Base-by-base conservation (phyloP, 2,888 invertebrate genomes). In the Bimastos eiseni region DNA sequence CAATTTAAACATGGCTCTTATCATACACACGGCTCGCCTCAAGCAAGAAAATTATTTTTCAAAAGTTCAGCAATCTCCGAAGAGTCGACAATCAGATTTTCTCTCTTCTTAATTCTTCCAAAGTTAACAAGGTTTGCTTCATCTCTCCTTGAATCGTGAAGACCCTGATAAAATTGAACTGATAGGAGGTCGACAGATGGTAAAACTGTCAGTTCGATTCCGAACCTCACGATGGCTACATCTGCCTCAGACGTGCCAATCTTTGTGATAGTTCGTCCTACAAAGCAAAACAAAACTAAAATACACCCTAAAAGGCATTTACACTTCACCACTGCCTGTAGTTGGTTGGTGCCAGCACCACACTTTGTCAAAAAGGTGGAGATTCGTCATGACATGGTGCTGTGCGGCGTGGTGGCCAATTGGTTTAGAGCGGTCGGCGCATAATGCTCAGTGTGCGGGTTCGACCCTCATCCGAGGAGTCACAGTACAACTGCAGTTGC, bases 241-340 rank as follows among this genome's bases (percentile, higher is more conserved):
- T 92, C 92, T 96, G 95, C 91, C 96, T 93, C 90, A 96, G 94
- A 91, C 95, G 95, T 21, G 96, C 96, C 91, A 96, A 93, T 91
- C 96, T 93, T 91, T 95, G 95, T 55, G 95, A 95, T 89, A 96
- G 93, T 92, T 96, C 96, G 93, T 96, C 95, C 94, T 95, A 93
- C 41, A 89, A 89, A 49, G 21, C 11, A 49, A 1, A 89, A n/a
- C n/a, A 89, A 34, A 70, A 70, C 13, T 5, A 70, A 70, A 70
- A n/a, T 30, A 70, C 8, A n/a, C 70, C 13, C n/a, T n/a, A n/a
- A 3, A 70, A 70, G 70, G 70, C 21, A 49, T 4, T 21, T 49
- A 49, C 3, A 21, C 21, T 21, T 24, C 1, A 6, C 24, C 49
- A 49, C 19, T 21, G 49, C 19, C 19, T 49, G 49, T 49, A 49